Evolutionary conservation across 2,113 vertebrate genomes (phyloP), one percentile per base, ranked within the genome.

Genomic region (Cynocephalus volans): DNA sequence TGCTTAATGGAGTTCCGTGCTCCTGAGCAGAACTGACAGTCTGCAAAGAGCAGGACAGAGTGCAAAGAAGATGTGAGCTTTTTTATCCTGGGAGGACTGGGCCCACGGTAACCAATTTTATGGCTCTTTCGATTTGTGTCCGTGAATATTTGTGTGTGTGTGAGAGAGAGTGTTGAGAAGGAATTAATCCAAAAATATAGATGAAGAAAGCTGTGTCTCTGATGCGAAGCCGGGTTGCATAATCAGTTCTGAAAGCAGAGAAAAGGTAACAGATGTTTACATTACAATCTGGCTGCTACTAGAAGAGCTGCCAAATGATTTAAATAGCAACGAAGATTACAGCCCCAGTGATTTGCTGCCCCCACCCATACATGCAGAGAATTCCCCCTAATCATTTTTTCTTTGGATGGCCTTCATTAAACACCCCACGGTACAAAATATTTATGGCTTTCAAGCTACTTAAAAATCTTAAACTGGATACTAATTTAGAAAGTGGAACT

Each of bases 221-320:
- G 6, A 31, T 89, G 84, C 69, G 86, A 94, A 70, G 86, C 88
- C 0, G 15, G 9, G 54, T 84, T 87, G 85, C 82, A 94, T 98
- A 97, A 97, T 95, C 96, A 91, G 77, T 93, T 96, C 95, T 94
- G 88, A 98, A 97, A 89, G 93, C 93, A 89, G 72, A 95, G 88
- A 96, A 96, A 96, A 97, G 97, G 82, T 94, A 97, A 76, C 96
- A 96, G 97, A 94, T 98, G 96, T 95, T 97, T 83, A 93, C 93
- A 93, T 97, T 93, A 88, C 91, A 93, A 93, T 90, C 95, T 70
- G 81, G 48, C 50, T 76, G 92, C 95, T 80, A 70, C 84, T 26
- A 41, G 41, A 96, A 85, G 54, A 90, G 90, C 72, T 88, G 97
- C 90, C 94, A 96, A 90, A 88, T 88, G 94, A 93, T 92, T 94